Percentiles rank a stretch among this genome's conserved stretches.
Evolutionary conservation across 2,797 vertebrate species (phyloP).

Genomic region (Falco berigora): DNA sequence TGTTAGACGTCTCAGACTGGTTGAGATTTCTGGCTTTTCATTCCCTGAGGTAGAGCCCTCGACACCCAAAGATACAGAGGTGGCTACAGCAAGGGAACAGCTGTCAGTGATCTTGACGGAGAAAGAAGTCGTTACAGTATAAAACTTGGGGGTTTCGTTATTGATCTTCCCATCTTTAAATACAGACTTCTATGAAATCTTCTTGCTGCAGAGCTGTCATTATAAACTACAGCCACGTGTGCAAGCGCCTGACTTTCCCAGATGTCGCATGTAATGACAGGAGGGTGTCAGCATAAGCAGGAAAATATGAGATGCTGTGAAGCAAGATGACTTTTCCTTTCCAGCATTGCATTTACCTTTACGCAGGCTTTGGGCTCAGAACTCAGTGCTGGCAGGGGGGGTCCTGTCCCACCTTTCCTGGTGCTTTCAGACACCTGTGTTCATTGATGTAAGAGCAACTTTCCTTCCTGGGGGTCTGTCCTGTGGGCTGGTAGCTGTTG

Average conservation of each 20-base stretch:
- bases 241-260: not conserved
- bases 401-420: not conserved
- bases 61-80: fast-evolving
- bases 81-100: not conserved
- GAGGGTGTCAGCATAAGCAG: not conserved
- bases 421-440: not conserved
- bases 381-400: fast-evolving
- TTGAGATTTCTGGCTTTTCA: not conserved
- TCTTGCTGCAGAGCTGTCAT: not conserved
- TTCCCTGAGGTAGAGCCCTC: not conserved
- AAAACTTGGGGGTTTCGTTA: not conserved
- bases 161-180: not conserved
- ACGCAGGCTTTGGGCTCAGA: not conserved
- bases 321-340: not conserved
- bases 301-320: not conserved
- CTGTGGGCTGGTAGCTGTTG: not conserved
- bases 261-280: not conserved
- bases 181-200: not conserved
- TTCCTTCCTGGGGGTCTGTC: not conserved
- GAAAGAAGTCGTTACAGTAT: not conserved
- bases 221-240: fast-evolving
- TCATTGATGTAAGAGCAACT: not conserved
- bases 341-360: not conserved
- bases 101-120: not conserved
- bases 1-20: not conserved